Conservation (phyloP, 1,140 invertebrate genomes). For the Drosophila chauvacae region DNA sequence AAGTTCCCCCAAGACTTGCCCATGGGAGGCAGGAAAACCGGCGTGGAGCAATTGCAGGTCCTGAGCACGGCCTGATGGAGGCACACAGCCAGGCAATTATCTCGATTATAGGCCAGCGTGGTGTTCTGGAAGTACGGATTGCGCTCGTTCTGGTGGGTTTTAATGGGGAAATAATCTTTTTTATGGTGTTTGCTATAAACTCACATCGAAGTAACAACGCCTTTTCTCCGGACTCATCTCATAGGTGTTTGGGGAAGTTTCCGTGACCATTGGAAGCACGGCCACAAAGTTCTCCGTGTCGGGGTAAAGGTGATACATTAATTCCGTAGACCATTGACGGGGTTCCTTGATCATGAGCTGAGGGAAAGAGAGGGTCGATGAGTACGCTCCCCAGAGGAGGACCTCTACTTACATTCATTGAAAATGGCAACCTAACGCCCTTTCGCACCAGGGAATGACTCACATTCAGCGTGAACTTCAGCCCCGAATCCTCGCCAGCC, state of each 20-base stretch:
- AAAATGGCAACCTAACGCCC: slow-evolving; percentile 30
- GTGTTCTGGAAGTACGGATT: slow-evolving; percentile 38
- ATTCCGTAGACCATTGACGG: slow-evolving; percentile 53
- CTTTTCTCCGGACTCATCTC: slow-evolving; percentile 43
- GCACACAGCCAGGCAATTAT: slow-evolving; percentile 63
- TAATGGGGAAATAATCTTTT: neutral
- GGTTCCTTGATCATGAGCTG: slow-evolving; percentile 72
- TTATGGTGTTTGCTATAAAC: neutral
- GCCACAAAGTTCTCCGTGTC: slow-evolving; percentile 70
- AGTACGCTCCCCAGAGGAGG: neutral
- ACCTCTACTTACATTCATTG: slow-evolving; percentile 45
- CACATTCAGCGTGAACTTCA: slow-evolving; percentile 49
- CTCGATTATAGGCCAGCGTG: slow-evolving; percentile 42
- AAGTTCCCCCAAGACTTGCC: slow-evolving; percentile 1
- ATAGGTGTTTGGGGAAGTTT: slow-evolving; percentile 46
- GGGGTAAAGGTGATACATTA: slow-evolving; percentile 41
- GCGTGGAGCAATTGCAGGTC: slow-evolving; percentile 61
- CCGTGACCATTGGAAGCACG: slow-evolving; percentile 51
- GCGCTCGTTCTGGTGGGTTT: slow-evolving; percentile 44
- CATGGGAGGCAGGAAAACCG: slow-evolving; percentile 47
- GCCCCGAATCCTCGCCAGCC: slow-evolving; percentile 63
- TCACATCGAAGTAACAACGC: slow-evolving; percentile 64
- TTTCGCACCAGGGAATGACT: slow-evolving; percentile 35
- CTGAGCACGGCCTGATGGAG: slow-evolving; percentile 48
- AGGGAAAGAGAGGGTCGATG: neutral